Conservation (phyloP, 1,140 invertebrate genomes). For the Lamellibrachia luymesi region DNA sequence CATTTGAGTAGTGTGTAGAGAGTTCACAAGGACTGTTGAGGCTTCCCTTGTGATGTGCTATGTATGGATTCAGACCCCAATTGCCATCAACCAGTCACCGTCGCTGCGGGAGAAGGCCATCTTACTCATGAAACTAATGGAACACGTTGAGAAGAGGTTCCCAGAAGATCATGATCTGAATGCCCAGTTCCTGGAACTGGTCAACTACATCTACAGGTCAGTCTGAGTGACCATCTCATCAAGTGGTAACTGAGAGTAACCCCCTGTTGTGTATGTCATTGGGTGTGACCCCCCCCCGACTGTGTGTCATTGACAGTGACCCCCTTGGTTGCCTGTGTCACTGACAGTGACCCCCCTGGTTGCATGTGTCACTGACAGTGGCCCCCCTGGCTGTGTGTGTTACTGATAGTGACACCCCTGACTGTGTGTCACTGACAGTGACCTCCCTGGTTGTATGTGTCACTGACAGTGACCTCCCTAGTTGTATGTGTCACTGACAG, state of each 20-base stretch:
- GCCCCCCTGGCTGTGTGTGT: background rate
- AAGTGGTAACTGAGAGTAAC: no score
- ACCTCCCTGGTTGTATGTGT: no score
- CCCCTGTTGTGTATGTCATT: background rate
- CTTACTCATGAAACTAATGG: conserved; percentile 88
- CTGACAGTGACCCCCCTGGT: no score
- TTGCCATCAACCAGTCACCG: conserved; percentile 77
- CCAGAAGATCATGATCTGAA: conserved; percentile 81
- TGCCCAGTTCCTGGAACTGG: conserved; percentile 87
- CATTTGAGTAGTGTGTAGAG: no score
- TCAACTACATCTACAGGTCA: conserved; percentile 86
- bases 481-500: background rate
- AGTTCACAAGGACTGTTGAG: no score
- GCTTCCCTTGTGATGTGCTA: background rate
- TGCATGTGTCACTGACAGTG: no score
- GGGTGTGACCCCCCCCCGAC: no score
- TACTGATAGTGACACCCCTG: no score
- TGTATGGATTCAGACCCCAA: conserved; percentile 63
- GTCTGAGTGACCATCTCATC: conserved; percentile 18
- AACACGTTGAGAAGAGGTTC: conserved; percentile 86
- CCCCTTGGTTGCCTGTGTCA: no score
- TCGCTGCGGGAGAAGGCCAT: conserved; percentile 90
- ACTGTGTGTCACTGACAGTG: no score
- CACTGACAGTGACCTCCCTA: no score
- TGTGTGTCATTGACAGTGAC: no score